These are phyloP conservation scores for Hypomecis punctinalis DNA, from an alignment of 2,888 invertebrate genomes.

Conservation along the genomic window DNA sequence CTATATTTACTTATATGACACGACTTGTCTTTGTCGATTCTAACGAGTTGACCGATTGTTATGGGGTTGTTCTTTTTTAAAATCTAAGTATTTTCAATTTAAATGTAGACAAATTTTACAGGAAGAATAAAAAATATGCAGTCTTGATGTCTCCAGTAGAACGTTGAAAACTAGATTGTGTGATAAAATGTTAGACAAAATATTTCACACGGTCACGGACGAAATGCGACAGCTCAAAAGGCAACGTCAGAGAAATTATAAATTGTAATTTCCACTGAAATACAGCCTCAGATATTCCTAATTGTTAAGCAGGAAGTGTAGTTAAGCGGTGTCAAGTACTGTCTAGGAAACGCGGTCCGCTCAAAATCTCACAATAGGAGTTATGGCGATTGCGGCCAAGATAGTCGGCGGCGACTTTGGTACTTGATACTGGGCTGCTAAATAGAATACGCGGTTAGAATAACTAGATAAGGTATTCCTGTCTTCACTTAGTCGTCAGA, in stretches of 20 bases:
- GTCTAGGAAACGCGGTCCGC: slow-evolving; percentile 17
- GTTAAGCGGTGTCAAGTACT: slow-evolving; percentile 12
- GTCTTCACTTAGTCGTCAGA: no score
- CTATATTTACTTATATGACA: no score
- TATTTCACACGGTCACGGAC: no score
- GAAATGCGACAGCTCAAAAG: background rate
- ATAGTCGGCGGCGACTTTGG: slow-evolving; percentile 37
- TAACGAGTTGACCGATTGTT: no score
- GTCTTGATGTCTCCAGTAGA: no score
- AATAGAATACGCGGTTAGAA: slow-evolving; percentile 39
- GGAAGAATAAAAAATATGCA: no score
- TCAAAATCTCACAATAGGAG: slow-evolving; percentile 33
- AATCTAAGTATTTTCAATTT: no score
- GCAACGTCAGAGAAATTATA: slow-evolving; percentile 1
- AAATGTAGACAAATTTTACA: no score
- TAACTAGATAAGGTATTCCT: slow-evolving; percentile 25
- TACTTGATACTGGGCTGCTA: slow-evolving; percentile 41
- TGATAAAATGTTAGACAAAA: no score
- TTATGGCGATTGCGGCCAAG: slow-evolving; percentile 46
- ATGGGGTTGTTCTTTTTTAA: no score
- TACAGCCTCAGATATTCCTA: slow-evolving; percentile 21
- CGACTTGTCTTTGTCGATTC: no score
- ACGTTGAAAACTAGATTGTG: no score
- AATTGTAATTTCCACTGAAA: slow-evolving; percentile 5
- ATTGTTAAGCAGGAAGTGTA: slow-evolving; percentile 39